phyloP scores from a whole-genome alignment of 2,797 vertebrate genomes.

The Spinus pinus region DNA sequence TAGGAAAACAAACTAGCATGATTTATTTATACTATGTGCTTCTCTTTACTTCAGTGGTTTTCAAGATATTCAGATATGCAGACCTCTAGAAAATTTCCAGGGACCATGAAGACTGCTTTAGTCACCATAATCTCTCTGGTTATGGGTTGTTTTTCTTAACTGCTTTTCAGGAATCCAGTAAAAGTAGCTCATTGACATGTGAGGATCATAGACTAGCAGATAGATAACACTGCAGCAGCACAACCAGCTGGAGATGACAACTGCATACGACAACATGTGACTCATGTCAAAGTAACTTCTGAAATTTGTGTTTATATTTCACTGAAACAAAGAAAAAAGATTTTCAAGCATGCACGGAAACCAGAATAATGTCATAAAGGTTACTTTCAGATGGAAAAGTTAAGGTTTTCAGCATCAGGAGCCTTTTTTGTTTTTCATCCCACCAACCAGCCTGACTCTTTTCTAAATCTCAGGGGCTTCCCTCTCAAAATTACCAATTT shows the following conservation, averaged over 20 bases:
- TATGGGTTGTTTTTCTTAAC: background rate
- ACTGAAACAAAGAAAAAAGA: background rate
- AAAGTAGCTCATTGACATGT: background rate
- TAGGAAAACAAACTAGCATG: background rate
- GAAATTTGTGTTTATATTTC: constrained; percentile 21
- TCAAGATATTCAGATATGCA: background rate
- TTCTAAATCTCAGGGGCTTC: background rate
- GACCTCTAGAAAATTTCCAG: background rate
- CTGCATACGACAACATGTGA: background rate
- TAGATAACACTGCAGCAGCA: background rate
- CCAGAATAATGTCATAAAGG: background rate
- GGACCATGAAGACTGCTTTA: background rate
- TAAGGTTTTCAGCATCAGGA: background rate
- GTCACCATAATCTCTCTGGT: background rate
- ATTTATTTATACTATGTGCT: background rate
- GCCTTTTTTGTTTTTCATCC: background rate
- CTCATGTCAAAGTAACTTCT: background rate
- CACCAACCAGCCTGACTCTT: background rate
- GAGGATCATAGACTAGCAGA: background rate
- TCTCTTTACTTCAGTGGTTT: background rate
- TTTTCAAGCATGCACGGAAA: background rate
- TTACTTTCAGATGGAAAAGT: background rate
- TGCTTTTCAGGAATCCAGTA: background rate
- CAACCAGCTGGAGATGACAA: constrained; percentile 19
- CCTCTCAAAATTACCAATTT: background rate